Conservation (phyloP, 2,888 invertebrate species). For the Cheilosia scutellata region DNA sequence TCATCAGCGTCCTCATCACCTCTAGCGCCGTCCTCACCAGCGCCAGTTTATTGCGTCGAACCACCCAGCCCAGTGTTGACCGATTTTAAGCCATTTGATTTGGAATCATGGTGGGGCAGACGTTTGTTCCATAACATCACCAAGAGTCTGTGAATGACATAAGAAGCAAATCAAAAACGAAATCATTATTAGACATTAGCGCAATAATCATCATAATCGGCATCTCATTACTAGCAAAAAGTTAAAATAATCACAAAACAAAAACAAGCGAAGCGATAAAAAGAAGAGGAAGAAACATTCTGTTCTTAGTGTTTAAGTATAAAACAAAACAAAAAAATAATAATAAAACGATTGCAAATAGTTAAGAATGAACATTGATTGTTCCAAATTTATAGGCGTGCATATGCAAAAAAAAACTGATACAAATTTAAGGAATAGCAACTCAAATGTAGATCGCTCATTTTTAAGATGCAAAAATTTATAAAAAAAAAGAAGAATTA, state of each 20-base stretch:
- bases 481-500: background rate
- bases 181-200: slow-evolving; percentile 45
- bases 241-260: slow-evolving; percentile 10
- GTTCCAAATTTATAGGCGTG: background rate
- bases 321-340: slow-evolving; percentile 15
- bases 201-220: slow-evolving; percentile 46
- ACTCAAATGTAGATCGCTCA: slow-evolving; percentile 1
- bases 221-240: slow-evolving; percentile 54
- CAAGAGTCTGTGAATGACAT: slow-evolving; percentile 87
- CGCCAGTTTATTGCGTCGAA: slow-evolving; percentile 88
- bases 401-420: background rate
- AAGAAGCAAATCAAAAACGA: slow-evolving; percentile 1
- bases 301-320: slow-evolving; percentile 68
- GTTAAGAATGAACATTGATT: background rate
- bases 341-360: background rate
- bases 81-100: slow-evolving; percentile 95
- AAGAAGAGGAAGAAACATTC: slow-evolving; percentile 55
- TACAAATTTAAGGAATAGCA: slow-evolving; percentile 9
- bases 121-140: slow-evolving; percentile 93
- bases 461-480: slow-evolving; percentile 12
- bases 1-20: slow-evolving; percentile 77
- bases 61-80: slow-evolving; percentile 89
- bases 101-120: slow-evolving; percentile 96
- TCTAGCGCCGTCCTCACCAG: slow-evolving; percentile 82
- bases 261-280: slow-evolving; percentile 21